Base-by-base conservation (phyloP, 2,797 vertebrate genomes). In the Zalophus californianus region DNA sequence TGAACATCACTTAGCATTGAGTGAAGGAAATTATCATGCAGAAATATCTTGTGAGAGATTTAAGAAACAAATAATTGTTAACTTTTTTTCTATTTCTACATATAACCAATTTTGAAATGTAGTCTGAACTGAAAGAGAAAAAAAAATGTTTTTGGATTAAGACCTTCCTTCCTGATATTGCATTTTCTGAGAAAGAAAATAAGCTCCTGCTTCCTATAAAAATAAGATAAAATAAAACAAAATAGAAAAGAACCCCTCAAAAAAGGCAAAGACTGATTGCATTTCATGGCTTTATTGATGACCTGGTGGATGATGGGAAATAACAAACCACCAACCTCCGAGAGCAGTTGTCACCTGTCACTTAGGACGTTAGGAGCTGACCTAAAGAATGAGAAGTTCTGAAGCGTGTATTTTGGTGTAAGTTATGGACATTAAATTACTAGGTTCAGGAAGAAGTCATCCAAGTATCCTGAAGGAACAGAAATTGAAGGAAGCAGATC, bases 391-490 rank as follows among this genome's bases (percentile, higher is more conserved):
- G 75, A 70, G 20, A 83, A 78, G 79, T 23, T 41, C 38, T 13
- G 60, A 35, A 72, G 82, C 32, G 1, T 52, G 3, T 16, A n/a
- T 50, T 91, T 78, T 44, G 44, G 32, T 72, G 13, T 66, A 15
- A 86, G 70, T 48, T 12, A 50, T 72, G 64, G 66, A 38, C 4
- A 41, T 44, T 29, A 87, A 91, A 95, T 93, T 56, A 56, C 92
- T 32, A 58, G 90, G 91, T 93, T 78, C 32, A 10, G 73, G 70
- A 38, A 72, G 84, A 92, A 94, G 68, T 78, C 78, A 27, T n/a
- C 86, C 75, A n/a, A 86, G 79, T 77, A 92, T 78, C 95, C 82
- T n/a, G 91, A 38, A 88, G 92, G 62, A 91, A 70, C 68, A 82
- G 86, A 23, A 21, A 13, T 58, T 32, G 93, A 91, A 96, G 96